Conservation (phyloP, 2,797 vertebrate species). For the Labroides dimidiatus region DNA sequence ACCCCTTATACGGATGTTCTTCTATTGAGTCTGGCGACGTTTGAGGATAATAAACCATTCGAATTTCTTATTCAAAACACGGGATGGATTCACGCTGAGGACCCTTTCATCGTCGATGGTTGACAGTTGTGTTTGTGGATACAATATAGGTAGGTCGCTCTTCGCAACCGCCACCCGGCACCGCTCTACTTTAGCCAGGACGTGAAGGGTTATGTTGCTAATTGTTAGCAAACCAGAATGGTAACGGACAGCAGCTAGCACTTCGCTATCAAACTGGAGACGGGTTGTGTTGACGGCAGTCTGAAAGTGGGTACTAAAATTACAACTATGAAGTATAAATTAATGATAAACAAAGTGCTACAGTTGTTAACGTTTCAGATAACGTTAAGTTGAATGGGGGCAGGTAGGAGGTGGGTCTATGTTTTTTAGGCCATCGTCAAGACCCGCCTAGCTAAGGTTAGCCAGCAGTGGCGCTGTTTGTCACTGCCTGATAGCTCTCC, state of each 20-base stretch:
- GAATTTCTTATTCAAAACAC: not conserved
- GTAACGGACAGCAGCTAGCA: not conserved
- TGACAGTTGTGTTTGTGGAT: conserved; percentile 50
- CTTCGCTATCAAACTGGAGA: not conserved
- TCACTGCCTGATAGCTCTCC: conserved; percentile 46
- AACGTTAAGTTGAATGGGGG: conserved; percentile 41
- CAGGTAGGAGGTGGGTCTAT: conserved; percentile 55
- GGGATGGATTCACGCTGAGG: conserved; percentile 15
- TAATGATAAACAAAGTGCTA: not conserved
- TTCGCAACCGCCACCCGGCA: conserved; percentile 45
- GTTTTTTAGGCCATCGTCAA: conserved; percentile 55
- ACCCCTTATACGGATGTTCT: conserved; percentile 22
- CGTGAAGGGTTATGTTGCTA: conserved; percentile 40
- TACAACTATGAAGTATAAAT: not conserved
- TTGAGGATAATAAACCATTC: not conserved
- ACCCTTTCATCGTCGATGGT: conserved; percentile 28
- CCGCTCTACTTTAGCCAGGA: conserved; percentile 14
- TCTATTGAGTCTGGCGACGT: not conserved
- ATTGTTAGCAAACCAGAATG: conserved; percentile 32
- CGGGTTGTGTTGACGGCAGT: not conserved
- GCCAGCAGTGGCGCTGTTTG: conserved; percentile 46
- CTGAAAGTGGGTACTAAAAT: not conserved
- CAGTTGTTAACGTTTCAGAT: conserved; percentile 5
- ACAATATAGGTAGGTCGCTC: conserved; percentile 66
- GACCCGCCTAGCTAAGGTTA: conserved; percentile 66